Evolutionary conservation across 2,888 invertebrate genomes (phyloP), one percentile per base, ranked within the genome.

Genomic region (Perizoma flavofasciatum): DNA sequence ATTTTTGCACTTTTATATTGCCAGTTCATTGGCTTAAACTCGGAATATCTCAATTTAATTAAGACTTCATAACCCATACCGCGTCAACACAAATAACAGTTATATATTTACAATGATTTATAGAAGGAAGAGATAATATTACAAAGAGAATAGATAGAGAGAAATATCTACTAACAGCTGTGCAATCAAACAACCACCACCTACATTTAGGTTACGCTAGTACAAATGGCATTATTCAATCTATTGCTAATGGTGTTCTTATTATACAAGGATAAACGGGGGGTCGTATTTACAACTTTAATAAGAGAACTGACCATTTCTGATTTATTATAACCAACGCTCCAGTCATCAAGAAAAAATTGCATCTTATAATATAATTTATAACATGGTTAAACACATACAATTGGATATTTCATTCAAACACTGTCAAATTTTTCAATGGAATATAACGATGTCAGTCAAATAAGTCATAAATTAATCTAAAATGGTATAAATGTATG

Each of bases 1-100:
- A 89, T 82, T 86, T 90, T 91, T 92, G 91, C 90, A 92, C 91
- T 92, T 86, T 90, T 78, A 86, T 87, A 88, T 86, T 85, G 89
- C 90, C 90, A 86, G 79, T 82, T 86, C 76, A 82, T 74, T 86
- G 89, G 89, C 89, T 89, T 90, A 90, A 91, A 91, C 90, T 88
- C 88, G 89, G 86, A 88, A 89, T 82, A 89, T 89, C 89, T 90
- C 85, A 89, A 89, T 89, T 90, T 88, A 78, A 89, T 89, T 85
- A 89, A 89, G 90, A 89, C 81, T 82, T 87, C 82, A 77, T 87
- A 88, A 89, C 86, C 85, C 88, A 86, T 82, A 79, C 78, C 81
- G 79, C 77, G 77, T 82, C 80, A 85, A 86, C 81, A 73, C 77
- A 80, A 52, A 56, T 74, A 84, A 82, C 81, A 83, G 78, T 70